These are phyloP conservation scores for Megalops cyprinoides DNA, from an alignment of 2,797 vertebrate genomes.

Conservation along the genomic window DNA sequence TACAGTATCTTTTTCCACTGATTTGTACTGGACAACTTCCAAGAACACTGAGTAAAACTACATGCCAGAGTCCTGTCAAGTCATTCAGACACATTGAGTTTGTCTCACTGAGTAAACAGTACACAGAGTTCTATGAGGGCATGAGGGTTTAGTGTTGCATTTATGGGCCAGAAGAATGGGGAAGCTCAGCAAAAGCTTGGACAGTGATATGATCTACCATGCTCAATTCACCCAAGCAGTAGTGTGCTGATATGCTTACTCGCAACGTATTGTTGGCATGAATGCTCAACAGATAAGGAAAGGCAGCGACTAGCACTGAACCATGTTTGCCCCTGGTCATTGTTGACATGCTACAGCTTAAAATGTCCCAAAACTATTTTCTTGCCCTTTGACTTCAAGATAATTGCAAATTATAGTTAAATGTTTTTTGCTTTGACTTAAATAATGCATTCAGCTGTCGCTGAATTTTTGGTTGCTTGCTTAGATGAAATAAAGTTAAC, in stretches of 20 bases:
- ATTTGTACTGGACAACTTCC: conserved; percentile 63
- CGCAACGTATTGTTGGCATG: neutral
- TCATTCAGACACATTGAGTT: conserved; percentile 12
- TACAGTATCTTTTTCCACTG: conserved; percentile 41
- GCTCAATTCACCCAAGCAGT: conserved; percentile 12
- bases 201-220: conserved; percentile 19
- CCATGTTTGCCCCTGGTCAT: neutral
- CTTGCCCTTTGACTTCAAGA: neutral
- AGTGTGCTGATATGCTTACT: conserved; percentile 2
- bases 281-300: neutral
- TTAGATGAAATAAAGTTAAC: conserved; percentile 1
- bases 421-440: neutral
- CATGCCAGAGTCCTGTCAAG: conserved; percentile 52
- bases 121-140: conserved; percentile 16
- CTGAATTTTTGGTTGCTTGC: conserved; percentile 7
- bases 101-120: conserved; percentile 17
- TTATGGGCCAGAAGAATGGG: conserved; percentile 2
- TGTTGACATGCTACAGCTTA: neutral
- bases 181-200: neutral
- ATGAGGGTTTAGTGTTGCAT: conserved; percentile 6
- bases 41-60: conserved; percentile 59
- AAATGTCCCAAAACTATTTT: neutral
- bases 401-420: neutral
- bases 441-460: neutral
- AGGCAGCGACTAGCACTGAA: neutral